phyloP scores from a whole-genome alignment of 2,797 vertebrate species.

The Synaphobranchus kaupii region DNA sequence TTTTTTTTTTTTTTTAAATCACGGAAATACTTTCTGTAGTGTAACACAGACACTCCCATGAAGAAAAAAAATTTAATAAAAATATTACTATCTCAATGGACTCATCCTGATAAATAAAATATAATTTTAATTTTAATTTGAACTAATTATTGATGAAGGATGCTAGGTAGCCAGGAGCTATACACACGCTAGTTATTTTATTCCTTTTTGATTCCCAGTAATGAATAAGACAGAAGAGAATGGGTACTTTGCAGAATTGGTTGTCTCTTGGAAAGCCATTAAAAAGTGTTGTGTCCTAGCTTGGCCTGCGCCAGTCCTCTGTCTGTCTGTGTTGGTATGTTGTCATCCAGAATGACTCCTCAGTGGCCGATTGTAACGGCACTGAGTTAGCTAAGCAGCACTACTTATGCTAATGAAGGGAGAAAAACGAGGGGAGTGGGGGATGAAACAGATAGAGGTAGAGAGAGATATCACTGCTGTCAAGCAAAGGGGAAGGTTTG shows the following conservation, averaged over 20 bases:
- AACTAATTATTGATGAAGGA: too few relatives aligned
- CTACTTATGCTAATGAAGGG: slow-evolving; percentile 35
- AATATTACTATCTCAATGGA: too few relatives aligned
- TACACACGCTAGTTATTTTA: background rate
- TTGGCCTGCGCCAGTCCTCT: background rate
- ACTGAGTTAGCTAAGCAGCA: slow-evolving; percentile 43
- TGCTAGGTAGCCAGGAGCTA: too few relatives aligned
- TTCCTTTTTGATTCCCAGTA: background rate
- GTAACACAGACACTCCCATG: too few relatives aligned
- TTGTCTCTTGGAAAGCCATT: background rate
- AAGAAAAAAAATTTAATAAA: too few relatives aligned
- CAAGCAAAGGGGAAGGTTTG: slow-evolving; percentile 38
- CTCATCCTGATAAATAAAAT: too few relatives aligned
- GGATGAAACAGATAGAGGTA: background rate
- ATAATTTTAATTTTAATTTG: too few relatives aligned
- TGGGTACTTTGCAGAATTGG: background rate
- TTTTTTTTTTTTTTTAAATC: background rate
- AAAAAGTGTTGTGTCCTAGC: background rate
- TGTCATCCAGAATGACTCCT: background rate
- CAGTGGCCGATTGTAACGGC: slow-evolving; percentile 23
- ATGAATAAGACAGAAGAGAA: background rate
- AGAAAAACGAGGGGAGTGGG: background rate
- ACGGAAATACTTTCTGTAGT: background rate
- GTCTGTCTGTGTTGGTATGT: background rate
- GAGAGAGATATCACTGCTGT: slow-evolving; percentile 28